Percentiles rank a stretch among this genome's conserved stretches.
These are phyloP conservation scores for Neopipo cinnamomea DNA, from an alignment of 2,113 vertebrate species.

Conservation along the genomic window DNA sequence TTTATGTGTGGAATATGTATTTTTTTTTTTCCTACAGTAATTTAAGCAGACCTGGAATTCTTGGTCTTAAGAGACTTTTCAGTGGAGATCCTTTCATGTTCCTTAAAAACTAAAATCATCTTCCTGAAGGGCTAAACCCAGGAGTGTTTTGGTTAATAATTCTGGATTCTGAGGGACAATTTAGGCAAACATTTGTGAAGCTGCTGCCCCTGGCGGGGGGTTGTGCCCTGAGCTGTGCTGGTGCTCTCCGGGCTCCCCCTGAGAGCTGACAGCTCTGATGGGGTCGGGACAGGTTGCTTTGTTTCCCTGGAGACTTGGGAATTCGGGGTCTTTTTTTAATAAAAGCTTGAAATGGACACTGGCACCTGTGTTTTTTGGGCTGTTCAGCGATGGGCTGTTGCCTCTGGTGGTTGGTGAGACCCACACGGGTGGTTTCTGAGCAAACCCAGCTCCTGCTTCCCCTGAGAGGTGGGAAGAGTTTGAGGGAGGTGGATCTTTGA, in stretches of 20 bases:
- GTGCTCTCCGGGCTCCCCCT: background rate
- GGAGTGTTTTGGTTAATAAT: rapidly evolving
- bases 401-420: background rate
- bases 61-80: too few species aligned
- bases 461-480: too few species aligned
- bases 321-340: background rate
- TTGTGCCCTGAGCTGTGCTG: background rate
- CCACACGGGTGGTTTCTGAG: background rate
- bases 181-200: background rate
- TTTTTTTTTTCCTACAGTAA: background rate
- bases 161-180: background rate
- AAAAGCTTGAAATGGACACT: background rate
- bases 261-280: background rate
- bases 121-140: background rate
- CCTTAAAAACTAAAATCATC: background rate
- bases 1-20: background rate
- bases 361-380: background rate
- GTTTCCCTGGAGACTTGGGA: background rate
- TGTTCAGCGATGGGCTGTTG: background rate
- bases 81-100: background rate
- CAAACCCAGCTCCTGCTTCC: background rate
- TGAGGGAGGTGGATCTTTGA: background rate
- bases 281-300: background rate
- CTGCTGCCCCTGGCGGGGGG: background rate
- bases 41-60: background rate